Percentiles rank a stretch among this genome's conserved stretches.
These are phyloP conservation scores for Calypte anna DNA, from an alignment of 2,113 vertebrate species.

Conservation along the genomic window DNA sequence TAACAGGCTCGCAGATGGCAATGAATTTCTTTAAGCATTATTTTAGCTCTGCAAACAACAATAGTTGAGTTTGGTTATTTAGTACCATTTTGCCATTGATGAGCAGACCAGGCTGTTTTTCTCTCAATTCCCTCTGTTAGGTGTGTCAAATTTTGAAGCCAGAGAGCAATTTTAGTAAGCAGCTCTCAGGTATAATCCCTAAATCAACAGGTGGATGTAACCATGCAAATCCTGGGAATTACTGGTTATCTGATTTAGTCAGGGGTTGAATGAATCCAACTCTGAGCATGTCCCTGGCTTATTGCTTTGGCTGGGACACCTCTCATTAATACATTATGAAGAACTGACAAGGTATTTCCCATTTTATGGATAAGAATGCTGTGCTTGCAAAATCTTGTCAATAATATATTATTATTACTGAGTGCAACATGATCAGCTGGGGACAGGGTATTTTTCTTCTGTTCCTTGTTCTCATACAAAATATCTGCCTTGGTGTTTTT, in stretches of 20 bases:
- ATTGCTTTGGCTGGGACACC: not conserved
- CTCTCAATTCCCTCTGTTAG: not conserved
- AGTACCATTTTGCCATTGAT: not conserved
- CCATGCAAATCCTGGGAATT: not conserved
- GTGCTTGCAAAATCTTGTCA: not conserved
- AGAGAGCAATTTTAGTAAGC: not conserved
- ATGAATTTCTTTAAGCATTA: constrained; percentile 37
- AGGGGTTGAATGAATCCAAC: not conserved
- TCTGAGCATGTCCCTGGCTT: not conserved
- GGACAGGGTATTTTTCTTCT: not conserved
- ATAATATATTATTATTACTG: not conserved
- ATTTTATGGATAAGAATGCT: not conserved
- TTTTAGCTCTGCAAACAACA: constrained; percentile 2
- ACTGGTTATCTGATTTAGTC: not conserved
- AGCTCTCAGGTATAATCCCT: constrained; percentile 13
- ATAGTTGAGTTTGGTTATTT: constrained; percentile 24
- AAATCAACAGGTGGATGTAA: constrained; percentile 39
- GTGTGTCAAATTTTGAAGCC: not conserved
- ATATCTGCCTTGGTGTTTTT: not conserved
- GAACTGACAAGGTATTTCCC: not conserved
- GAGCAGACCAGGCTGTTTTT: not conserved
- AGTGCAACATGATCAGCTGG: not conserved
- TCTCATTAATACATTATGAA: not conserved
- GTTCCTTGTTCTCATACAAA: not conserved
- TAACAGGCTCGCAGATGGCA: constrained; percentile 36